Evolutionary conservation across 2,888 invertebrate species (phyloP).

Genomic region (Bellardia pandia): DNA sequence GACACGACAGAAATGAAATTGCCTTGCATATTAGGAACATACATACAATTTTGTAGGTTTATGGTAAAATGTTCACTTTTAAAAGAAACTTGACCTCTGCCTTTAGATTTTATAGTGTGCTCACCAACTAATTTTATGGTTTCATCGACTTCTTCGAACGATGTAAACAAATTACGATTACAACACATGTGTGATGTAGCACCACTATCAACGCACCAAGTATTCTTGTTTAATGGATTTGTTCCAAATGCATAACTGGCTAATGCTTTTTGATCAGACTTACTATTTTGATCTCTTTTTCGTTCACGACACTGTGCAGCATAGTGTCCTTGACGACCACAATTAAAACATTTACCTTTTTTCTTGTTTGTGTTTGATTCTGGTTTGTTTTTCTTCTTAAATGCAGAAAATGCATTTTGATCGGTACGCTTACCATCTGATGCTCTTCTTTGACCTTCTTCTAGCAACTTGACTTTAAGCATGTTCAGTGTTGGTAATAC

Average conservation of each 20-base stretch:
- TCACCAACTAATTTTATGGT: too few species aligned
- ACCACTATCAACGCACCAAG: conserved; percentile 3
- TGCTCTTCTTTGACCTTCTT: conserved; percentile 6
- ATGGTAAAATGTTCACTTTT: not conserved
- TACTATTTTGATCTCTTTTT: not conserved
- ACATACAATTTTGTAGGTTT: not conserved
- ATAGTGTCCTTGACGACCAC: conserved; percentile 8
- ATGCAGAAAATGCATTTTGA: not conserved
- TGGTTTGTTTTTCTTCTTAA: not conserved
- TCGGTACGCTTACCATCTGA: not conserved
- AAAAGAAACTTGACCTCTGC: not conserved
- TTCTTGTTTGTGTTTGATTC: conserved; percentile 5
- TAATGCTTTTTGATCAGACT: too few species aligned
- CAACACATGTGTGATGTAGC: conserved; percentile 22
- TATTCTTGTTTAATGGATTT: not conserved
- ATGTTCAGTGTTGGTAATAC: not conserved
- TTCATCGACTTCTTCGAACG: too few species aligned
- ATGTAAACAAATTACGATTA: conserved; percentile 16
- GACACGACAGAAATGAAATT: not conserved
- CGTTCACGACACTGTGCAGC: conserved; percentile 12
- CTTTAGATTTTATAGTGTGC: not conserved
- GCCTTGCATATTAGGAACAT: conserved; percentile 20
- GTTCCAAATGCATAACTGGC: too few species aligned
- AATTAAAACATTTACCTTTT: conserved; percentile 19
- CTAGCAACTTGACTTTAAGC: conserved; percentile 4